phyloP scores from a whole-genome alignment of 1,140 invertebrate genomes.

The Solenopsis invicta region DNA sequence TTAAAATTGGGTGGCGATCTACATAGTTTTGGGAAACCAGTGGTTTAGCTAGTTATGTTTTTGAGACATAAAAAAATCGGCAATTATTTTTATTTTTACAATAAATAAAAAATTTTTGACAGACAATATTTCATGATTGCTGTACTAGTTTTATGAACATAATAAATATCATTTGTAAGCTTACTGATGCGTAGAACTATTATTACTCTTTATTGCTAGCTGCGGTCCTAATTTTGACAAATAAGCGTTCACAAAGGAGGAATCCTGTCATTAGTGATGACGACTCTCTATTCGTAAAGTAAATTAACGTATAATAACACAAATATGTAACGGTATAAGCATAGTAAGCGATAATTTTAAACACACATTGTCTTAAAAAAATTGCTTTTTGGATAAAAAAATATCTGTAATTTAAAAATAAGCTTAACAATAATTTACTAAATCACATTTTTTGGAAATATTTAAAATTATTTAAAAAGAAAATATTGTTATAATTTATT shows the following conservation, averaged over 20 bases:
- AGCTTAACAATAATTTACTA: not conserved
- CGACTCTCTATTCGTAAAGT: not conserved
- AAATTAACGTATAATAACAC: slow-evolving; percentile 1
- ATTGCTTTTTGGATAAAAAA: not conserved
- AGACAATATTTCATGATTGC: not conserved
- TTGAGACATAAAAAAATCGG: not conserved
- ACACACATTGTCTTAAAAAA: slow-evolving; percentile 18
- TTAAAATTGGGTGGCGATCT: too few species aligned
- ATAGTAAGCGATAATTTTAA: not conserved
- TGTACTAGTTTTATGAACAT: not conserved
- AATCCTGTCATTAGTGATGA: slow-evolving; percentile 30
- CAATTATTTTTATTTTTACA: not conserved
- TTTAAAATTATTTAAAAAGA: slow-evolving; percentile 1
- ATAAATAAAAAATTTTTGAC: not conserved
- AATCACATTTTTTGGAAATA: not conserved
- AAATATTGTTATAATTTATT: not conserved
- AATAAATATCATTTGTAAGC: slow-evolving; percentile 21
- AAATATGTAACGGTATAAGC: slow-evolving; percentile 24
- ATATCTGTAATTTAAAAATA: not conserved
- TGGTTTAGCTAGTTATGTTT: not conserved
- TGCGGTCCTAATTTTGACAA: slow-evolving; percentile 12
- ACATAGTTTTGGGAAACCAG: too few species aligned
- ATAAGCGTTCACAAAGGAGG: slow-evolving; percentile 11
- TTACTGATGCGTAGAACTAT: slow-evolving; percentile 13
- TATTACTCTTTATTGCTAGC: slow-evolving; percentile 28